phyloP scores from a whole-genome alignment of 2,113 vertebrate species.

The Trogon surrucura region DNA sequence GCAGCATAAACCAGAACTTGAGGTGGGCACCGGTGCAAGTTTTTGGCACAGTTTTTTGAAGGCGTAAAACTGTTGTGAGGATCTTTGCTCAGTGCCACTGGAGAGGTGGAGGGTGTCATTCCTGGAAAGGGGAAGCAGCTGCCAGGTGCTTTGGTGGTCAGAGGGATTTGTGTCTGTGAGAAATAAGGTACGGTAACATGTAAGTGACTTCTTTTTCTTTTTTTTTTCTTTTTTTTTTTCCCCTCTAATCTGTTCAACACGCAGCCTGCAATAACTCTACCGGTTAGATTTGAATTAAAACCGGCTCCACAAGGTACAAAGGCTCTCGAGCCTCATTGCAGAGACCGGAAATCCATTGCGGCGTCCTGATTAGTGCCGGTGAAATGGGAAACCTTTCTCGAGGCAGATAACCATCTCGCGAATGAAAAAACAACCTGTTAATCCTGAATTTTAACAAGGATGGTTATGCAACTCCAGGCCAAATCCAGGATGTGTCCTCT shows the following conservation, averaged over 20 bases:
- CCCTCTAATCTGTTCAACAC: slow-evolving; percentile 15
- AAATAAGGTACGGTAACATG: not conserved
- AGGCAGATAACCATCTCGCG: slow-evolving; percentile 26
- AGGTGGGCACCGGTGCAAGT: not conserved
- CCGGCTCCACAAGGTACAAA: slow-evolving; percentile 40
- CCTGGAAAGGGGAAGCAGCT: not conserved
- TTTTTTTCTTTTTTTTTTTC: no score
- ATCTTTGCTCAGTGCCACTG: not conserved
- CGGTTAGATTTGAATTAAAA: slow-evolving; percentile 42
- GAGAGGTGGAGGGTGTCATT: not conserved
- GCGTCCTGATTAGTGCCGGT: slow-evolving; percentile 58
- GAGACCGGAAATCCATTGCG: slow-evolving; percentile 52
- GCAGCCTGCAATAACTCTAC: not conserved
- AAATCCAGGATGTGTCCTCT: slow-evolving; percentile 11
- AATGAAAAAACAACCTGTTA: slow-evolving; percentile 68
- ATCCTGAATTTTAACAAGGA: slow-evolving; percentile 55
- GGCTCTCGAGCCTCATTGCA: not conserved
- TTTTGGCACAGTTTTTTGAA: not conserved
- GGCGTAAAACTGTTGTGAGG: not conserved
- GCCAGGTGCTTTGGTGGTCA: not conserved
- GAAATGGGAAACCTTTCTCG: slow-evolving; percentile 64
- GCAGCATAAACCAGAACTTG: not conserved
- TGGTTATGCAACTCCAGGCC: slow-evolving; percentile 7
- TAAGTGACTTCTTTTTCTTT: not conserved
- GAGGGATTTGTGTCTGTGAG: not conserved